These are phyloP conservation scores for Pelobates fuscus DNA, from an alignment of 2,113 vertebrate species.

Conservation along the genomic window DNA sequence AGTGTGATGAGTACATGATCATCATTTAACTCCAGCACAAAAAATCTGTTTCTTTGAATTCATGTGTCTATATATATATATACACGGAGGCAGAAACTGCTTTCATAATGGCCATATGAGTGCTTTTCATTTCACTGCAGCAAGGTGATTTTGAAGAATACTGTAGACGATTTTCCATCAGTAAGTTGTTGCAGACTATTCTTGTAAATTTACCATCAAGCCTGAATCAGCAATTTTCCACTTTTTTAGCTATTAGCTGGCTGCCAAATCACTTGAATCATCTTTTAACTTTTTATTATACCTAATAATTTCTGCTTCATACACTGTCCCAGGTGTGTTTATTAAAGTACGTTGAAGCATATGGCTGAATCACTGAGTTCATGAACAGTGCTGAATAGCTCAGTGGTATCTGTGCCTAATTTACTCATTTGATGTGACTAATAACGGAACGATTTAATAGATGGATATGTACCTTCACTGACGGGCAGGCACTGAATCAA, in stretches of 20 bases:
- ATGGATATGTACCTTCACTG: not conserved
- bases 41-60: too few relatives aligned
- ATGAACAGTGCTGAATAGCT: constrained; percentile 16
- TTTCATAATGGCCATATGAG: not conserved
- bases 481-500: not conserved
- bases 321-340: constrained; percentile 45
- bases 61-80: too few relatives aligned
- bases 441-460: constrained; percentile 11
- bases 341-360: constrained; percentile 44
- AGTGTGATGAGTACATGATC: too few relatives aligned
- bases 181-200: constrained; percentile 14
- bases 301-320: constrained; percentile 50
- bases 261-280: constrained; percentile 51
- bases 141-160: not conserved
- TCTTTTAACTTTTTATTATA: constrained; percentile 49
- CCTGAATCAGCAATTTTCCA: constrained; percentile 42
- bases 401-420: constrained; percentile 20
- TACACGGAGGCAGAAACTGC: too few relatives aligned
- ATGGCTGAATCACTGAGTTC: constrained; percentile 36
- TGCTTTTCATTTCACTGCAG: constrained; percentile 4
- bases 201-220: constrained; percentile 14
- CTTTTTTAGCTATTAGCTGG: constrained; percentile 34
- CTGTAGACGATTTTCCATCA: not conserved
- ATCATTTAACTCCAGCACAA: too few relatives aligned
- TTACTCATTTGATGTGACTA: constrained; percentile 34